Evolutionary conservation across 1,140 invertebrate genomes (phyloP).

Genomic region (Drosophila sturtevanti): DNA sequence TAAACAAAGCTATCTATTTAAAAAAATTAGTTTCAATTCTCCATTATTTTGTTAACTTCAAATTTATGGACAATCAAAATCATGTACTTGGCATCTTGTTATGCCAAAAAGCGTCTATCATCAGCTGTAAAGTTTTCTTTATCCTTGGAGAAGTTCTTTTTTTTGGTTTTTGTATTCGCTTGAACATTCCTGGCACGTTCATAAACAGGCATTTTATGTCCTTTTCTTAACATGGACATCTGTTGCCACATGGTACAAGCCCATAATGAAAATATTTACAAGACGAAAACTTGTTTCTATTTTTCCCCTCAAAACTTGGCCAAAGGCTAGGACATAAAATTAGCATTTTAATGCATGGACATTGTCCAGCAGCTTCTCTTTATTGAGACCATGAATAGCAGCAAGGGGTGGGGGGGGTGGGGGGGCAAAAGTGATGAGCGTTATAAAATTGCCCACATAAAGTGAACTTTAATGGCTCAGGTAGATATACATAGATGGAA

Average conservation of each 20-base stretch:
- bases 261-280: conserved; percentile 62
- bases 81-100: conserved; percentile 1
- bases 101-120: not conserved
- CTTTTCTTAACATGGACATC: conserved; percentile 32
- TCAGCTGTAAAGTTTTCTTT: conserved; percentile 9
- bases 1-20: not conserved
- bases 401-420: not conserved
- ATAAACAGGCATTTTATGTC: conserved; percentile 56
- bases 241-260: conserved; percentile 35
- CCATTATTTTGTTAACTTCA: not conserved
- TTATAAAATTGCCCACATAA: conserved; percentile 66
- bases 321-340: conserved; percentile 59
- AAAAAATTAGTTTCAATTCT: not conserved
- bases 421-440: conserved; percentile 11
- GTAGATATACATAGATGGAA: conserved; percentile 24
- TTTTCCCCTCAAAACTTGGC: conserved; percentile 16
- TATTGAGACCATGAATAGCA: not conserved
- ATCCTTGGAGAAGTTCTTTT: not conserved
- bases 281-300: conserved; percentile 54
- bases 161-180: not conserved
- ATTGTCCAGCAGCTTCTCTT: conserved; percentile 8
- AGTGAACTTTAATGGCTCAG: conserved; percentile 72
- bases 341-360: conserved; percentile 72
- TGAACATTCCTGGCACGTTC: conserved; percentile 51
- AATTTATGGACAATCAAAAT: conserved; percentile 1